These are phyloP conservation scores for Pseudorhombus dupliciocellatus DNA, from an alignment of 2,113 vertebrate genomes.

Conservation along the genomic window DNA sequence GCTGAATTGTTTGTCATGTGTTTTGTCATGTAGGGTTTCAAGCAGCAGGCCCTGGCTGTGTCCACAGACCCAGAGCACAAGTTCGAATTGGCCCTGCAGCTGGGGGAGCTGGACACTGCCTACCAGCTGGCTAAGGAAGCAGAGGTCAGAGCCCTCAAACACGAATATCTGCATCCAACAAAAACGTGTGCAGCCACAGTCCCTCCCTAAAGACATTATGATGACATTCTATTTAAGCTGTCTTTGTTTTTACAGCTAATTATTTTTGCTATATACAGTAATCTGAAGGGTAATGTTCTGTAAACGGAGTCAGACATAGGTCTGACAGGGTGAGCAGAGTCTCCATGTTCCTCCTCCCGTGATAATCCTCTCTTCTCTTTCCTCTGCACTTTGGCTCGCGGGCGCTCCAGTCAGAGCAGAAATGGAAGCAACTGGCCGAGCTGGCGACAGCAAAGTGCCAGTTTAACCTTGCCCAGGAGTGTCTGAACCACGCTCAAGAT, in stretches of 20 bases:
- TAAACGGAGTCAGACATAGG: not conserved
- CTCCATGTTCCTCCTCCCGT: conserved; percentile 11
- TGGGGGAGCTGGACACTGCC: conserved; percentile 91
- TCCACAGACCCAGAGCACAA: conserved; percentile 93
- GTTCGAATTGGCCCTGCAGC: conserved; percentile 93
- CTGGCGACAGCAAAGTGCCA: conserved; percentile 93
- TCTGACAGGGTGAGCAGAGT: conserved; percentile 11
- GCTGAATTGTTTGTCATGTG: not conserved
- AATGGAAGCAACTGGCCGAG: conserved; percentile 97
- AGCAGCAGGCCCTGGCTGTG: conserved; percentile 92
- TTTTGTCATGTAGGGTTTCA: conserved; percentile 86
- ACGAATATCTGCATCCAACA: not conserved
- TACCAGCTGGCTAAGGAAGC: conserved; percentile 91
- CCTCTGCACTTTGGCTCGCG: conserved; percentile 21
- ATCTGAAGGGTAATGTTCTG: not conserved
- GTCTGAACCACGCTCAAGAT: conserved; percentile 94
- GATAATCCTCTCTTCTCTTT: conserved; percentile 55
- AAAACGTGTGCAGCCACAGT: no score
- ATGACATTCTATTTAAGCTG: no score
- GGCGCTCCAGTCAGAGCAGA: conserved; percentile 89
- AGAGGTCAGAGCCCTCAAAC: conserved; percentile 81
- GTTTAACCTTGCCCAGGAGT: conserved; percentile 94
- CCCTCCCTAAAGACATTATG: no score
- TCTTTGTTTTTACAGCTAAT: no score
- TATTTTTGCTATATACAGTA: not conserved